Evolutionary conservation across 2,888 invertebrate genomes (phyloP), one percentile per base, ranked within the genome.

Genomic region (Papilio gigon): DNA sequence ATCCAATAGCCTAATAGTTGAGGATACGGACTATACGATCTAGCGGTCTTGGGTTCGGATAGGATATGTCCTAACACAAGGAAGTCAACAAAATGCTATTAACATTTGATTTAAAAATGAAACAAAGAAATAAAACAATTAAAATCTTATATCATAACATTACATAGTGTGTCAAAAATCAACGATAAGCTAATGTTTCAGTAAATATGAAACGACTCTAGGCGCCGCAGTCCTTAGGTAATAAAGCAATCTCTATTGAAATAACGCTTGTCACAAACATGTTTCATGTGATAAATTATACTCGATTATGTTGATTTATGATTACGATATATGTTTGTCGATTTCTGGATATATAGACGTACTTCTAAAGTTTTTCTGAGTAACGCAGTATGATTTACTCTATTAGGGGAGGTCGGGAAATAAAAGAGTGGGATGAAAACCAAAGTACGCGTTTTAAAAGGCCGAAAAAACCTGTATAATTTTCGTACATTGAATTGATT

Each of bases 301-400:
- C 9, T 58, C 58, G 58, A 33, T 58, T 58, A 58, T 35, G 33
- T 33, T 17, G 58, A 35, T 33, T 58, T 58, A 58, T 58, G 30
- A 33, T n/a, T 56, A n/a, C 56, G 9, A 33, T 33, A 20, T 35
- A 33, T 58, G 35, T 58, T 58, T 56, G 17, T 30, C 30, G 56
- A 17, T 17, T 44, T 20, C 4, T 33, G 20, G 6, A 20, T 17
- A 44, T 20, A 17, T 50, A 5, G 1, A 27, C 11, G 14, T 58
- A 11, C 14, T 35, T 58, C 20, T 35, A 35, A 58, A 58, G 33
- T 33, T 58, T 5, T 56, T 22, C 11, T n/a, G 2, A 58, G 58
- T 20, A 58, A 53, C 14, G 25, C 25, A 14, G 5, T 27, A n/a
- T 53, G n/a, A 27, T 27, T 53, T 20, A 44, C 11, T 20, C 20